Percentiles rank a stretch among this genome's conserved stretches.
Conservation (phyloP, 1,140 invertebrate species). For the Zaprionus camerounensis region DNA sequence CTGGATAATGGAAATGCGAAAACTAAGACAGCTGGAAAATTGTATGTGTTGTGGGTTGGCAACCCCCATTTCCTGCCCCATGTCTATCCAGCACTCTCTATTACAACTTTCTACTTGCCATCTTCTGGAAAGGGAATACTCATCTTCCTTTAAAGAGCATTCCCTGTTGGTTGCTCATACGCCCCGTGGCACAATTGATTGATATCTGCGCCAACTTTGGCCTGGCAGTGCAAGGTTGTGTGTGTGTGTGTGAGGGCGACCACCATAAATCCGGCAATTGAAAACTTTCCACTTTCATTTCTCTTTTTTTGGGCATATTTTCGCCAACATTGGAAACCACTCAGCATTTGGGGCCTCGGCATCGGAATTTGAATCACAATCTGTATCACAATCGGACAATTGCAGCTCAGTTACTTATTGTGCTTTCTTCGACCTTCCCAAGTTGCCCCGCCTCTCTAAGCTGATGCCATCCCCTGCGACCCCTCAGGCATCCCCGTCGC, state of each 20-base stretch:
- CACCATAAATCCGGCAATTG: slow-evolving; percentile 56
- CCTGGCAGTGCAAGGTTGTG: background rate
- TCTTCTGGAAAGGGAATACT: background rate
- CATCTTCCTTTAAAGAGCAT: slow-evolving; percentile 1
- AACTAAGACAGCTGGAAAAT: slow-evolving; percentile 17
- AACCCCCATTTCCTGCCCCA: background rate
- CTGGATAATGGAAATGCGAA: slow-evolving; percentile 19
- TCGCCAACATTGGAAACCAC: slow-evolving; percentile 40
- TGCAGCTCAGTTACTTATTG: slow-evolving; percentile 29
- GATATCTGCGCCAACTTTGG: slow-evolving; percentile 34
- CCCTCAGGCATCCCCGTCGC: background rate
- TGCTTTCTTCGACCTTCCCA: slow-evolving; percentile 40
- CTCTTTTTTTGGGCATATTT: slow-evolving; percentile 17
- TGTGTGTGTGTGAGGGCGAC: slow-evolving; percentile 22
- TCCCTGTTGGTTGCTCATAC: slow-evolving; percentile 26
- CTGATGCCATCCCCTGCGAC: background rate
- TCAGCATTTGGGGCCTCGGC: slow-evolving; percentile 15
- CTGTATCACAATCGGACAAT: slow-evolving; percentile 27
- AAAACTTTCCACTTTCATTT: slow-evolving; percentile 60
- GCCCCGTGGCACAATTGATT: slow-evolving; percentile 61
- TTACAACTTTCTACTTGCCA: background rate
- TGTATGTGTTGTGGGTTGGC: background rate
- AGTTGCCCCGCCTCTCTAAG: background rate
- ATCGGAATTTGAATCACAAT: slow-evolving; percentile 20
- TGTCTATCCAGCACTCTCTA: background rate